Conservation (phyloP, 30 jellyfish, hydroid and myxozoan species). For the Sanderia malayensis region DNA sequence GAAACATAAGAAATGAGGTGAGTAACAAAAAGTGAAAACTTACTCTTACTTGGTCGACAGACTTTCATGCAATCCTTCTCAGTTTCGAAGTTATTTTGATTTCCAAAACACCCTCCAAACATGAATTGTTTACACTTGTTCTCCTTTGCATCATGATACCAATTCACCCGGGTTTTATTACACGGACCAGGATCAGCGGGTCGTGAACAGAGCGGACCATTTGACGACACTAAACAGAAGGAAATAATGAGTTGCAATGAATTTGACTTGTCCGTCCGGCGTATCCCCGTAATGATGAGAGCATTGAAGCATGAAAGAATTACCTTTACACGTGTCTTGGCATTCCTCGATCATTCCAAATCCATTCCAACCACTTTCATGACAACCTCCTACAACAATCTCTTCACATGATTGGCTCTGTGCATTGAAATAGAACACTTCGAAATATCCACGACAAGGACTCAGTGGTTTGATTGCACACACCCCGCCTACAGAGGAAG, state of each 20-base stretch:
- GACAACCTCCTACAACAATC: constrained; percentile 59
- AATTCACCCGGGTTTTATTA: constrained; percentile 1
- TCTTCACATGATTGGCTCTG: constrained; percentile 3
- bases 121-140: constrained; percentile 24
- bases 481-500: constrained; percentile 31
- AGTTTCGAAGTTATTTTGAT: constrained; percentile 35
- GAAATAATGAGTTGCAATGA: too few relatives aligned
- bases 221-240: constrained; percentile 3
- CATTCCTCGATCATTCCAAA: constrained; percentile 20
- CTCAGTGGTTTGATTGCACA: constrained; percentile 52
- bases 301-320: too few relatives aligned
- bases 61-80: constrained; percentile 35
- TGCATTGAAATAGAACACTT: constrained; percentile 33
- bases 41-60: constrained; percentile 10
- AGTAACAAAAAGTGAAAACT: too few relatives aligned
- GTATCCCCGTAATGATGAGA: too few relatives aligned
- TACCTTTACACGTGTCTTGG: constrained; percentile 40
- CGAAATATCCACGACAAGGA: constrained; percentile 29
- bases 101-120: constrained; percentile 68
- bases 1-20: too few relatives aligned
- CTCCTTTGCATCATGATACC: constrained; percentile 35
- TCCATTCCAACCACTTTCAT: constrained; percentile 65
- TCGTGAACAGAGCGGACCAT: constrained; percentile 18
- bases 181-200: constrained; percentile 52
- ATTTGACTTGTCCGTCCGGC: too few relatives aligned